phyloP scores from a whole-genome alignment of 2,113 vertebrate species.

The Protobothrops flavoviridis region DNA sequence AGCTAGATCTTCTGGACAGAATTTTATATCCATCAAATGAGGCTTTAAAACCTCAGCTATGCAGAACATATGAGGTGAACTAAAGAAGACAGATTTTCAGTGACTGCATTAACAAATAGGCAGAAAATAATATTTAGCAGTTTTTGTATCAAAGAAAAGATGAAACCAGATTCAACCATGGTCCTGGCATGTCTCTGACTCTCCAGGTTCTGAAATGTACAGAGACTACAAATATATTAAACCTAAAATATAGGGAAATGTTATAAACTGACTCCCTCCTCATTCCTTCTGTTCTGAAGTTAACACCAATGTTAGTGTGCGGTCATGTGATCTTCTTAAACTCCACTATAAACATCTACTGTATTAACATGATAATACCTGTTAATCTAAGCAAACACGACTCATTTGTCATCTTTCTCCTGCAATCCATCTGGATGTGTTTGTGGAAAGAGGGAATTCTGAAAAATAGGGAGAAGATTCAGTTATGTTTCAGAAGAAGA shows the following conservation, averaged over 20 bases:
- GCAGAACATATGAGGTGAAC: constrained; percentile 67
- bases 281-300: constrained; percentile 41
- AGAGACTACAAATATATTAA: constrained; percentile 61
- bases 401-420: constrained; percentile 77
- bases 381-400: constrained; percentile 80
- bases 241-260: constrained; percentile 57
- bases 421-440: constrained; percentile 71
- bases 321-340: constrained; percentile 69
- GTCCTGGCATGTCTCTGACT: constrained; percentile 24
- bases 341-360: constrained; percentile 70
- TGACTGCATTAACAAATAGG: constrained; percentile 39
- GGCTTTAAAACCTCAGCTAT: constrained; percentile 53
- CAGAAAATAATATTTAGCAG: constrained; percentile 46
- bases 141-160: constrained; percentile 46
- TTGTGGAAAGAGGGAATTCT: constrained; percentile 59
- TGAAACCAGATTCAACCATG: constrained; percentile 43
- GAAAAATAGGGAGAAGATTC: constrained; percentile 40
- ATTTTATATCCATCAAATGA: constrained; percentile 64
- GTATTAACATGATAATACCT: constrained; percentile 80
- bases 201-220: constrained; percentile 42
- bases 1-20: neutral
- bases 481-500: constrained; percentile 71
- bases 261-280: neutral
- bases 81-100: constrained; percentile 69
- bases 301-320: constrained; percentile 63